Conservation (phyloP, 1,140 invertebrate genomes). For the Anastrepha ludens region DNA sequence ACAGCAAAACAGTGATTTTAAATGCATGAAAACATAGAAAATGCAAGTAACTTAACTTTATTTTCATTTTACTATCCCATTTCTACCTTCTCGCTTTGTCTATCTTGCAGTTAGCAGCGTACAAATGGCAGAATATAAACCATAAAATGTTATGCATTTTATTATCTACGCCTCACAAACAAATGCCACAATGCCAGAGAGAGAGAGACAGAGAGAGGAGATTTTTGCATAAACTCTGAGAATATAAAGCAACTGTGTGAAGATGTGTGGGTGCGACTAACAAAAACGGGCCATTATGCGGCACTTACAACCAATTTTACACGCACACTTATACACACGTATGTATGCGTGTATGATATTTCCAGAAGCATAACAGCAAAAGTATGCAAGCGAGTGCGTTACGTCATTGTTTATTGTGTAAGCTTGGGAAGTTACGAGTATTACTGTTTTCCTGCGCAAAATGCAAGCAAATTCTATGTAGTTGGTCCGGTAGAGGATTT, state of each 20-base stretch:
- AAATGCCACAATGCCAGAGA: not conserved
- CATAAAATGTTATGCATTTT: constrained; percentile 24
- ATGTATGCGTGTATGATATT: not conserved
- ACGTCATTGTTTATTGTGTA: too few relatives aligned
- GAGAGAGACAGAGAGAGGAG: too few relatives aligned
- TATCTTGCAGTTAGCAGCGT: not conserved
- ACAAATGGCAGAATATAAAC: not conserved
- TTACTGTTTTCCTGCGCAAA: too few relatives aligned
- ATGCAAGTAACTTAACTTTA: not conserved
- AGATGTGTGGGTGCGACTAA: not conserved
- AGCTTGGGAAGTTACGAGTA: too few relatives aligned
- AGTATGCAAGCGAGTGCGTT: too few relatives aligned
- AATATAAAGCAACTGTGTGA: not conserved
- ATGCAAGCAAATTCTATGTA: too few relatives aligned
- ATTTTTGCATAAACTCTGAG: too few relatives aligned
- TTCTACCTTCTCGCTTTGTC: not conserved
- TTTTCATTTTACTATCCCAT: not conserved
- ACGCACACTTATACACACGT: not conserved
- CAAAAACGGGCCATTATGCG: not conserved
- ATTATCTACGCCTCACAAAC: not conserved
- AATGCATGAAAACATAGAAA: not conserved
- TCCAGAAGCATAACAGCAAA: not conserved
- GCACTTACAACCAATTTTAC: constrained; percentile 8
- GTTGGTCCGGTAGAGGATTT: too few relatives aligned
- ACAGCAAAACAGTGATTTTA: too few relatives aligned